Evolutionary conservation across 2,888 invertebrate genomes (phyloP).

Genomic region (Dynastes maya): DNA sequence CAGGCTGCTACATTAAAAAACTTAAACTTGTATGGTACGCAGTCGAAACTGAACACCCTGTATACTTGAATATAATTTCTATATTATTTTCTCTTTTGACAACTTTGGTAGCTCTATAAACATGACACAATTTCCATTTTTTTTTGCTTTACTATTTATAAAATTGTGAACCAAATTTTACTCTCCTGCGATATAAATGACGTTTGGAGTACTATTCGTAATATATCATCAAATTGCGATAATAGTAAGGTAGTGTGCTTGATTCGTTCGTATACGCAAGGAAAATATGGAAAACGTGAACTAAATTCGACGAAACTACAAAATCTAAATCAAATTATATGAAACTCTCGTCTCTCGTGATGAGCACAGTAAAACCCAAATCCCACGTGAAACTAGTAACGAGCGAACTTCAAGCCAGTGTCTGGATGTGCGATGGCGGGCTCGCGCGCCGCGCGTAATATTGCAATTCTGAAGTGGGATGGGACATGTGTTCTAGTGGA

Average conservation of each 20-base stretch:
- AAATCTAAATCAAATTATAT: slow-evolving; percentile 55
- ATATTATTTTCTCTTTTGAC: no score
- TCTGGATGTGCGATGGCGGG: slow-evolving; percentile 46
- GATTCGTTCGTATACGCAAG: neutral
- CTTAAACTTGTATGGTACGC: no score
- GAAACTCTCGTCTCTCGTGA: slow-evolving; percentile 53
- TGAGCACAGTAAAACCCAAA: slow-evolving; percentile 62
- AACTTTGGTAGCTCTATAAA: neutral
- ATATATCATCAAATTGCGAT: neutral
- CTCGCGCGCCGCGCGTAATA: slow-evolving; percentile 26
- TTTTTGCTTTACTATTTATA: neutral
- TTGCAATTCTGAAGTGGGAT: slow-evolving; percentile 51
- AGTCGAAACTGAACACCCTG: no score
- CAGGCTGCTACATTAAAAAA: no score
- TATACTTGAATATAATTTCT: no score
- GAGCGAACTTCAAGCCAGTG: slow-evolving; percentile 60
- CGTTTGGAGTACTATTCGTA: neutral
- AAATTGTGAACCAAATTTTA: neutral
- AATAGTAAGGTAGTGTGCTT: neutral
- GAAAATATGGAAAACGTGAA: slow-evolving; percentile 30
- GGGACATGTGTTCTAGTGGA: slow-evolving; percentile 65
- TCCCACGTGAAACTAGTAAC: slow-evolving; percentile 63
- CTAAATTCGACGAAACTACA: slow-evolving; percentile 52
- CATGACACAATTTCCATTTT: no score
- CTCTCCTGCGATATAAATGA: neutral